Evolutionary conservation across 2,888 invertebrate genomes (phyloP), one percentile per base, ranked within the genome.

Genomic region (Callimorpha dominula): DNA sequence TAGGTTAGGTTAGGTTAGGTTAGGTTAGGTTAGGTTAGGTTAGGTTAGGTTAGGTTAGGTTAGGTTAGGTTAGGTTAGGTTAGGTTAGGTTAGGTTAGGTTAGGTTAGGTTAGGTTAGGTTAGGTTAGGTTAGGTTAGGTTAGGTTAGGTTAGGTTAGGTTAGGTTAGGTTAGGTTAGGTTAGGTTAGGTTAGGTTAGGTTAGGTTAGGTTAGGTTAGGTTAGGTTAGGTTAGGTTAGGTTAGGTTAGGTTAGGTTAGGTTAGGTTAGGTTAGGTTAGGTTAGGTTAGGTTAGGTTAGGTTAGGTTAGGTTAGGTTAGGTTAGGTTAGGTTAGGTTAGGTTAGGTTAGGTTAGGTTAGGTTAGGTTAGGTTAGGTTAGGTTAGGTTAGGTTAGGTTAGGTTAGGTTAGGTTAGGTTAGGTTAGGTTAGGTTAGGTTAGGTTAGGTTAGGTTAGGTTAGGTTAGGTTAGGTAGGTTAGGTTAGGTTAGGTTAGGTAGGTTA

Each of bases 11-110:
- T 68, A 68, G 68, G 68, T 68, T 68, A 68, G 68, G 68, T 68
- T 68, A 68, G 68, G 68, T 68, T 68, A 60, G 68, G 68, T 60
- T 68, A 68, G 68, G 57, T 68, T 68, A 57, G 57, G 60, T 67
- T 70, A 70, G 70, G 70, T 70, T 70, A 70, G 70, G 70, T 70
- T 70, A 70, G 70, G 70, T 70, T 70, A 70, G 70, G 70, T 70
- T 70, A 70, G 70, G 70, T 70, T 70, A 70, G 70, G 70, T 70
- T 70, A 70, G 70, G 70, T 70, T 70, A 70, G 70, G 70, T 70
- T 70, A 70, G 70, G 70, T 70, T 70, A 70, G 70, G 70, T 70
- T 70, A 70, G 70, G 70, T 70, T 70, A 70, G 70, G 70, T 70
- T 70, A 70, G 70, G 70, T 70, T 70, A 70, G 70, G 70, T 70